Evolutionary conservation across 2,797 vertebrate species (phyloP).

Genomic region (Muscicapa striata): DNA sequence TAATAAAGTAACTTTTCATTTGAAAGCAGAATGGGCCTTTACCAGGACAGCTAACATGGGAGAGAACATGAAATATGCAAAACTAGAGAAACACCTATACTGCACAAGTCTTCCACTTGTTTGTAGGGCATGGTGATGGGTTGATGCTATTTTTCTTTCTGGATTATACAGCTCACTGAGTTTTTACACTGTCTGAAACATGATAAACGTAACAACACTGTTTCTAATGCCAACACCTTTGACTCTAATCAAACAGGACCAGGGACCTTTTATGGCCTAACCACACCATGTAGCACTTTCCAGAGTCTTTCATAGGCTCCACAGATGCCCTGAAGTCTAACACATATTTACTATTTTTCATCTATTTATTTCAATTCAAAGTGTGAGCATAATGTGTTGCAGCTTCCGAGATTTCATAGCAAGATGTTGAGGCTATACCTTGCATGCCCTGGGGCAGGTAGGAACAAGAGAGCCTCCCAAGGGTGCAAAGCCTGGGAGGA

Average conservation of each 20-base stretch:
- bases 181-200: conserved; percentile 1
- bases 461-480: background rate
- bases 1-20: background rate
- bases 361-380: conserved; percentile 41
- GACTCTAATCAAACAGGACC: background rate
- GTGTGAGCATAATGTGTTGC: background rate
- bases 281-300: background rate
- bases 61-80: background rate
- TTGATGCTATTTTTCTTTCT: background rate
- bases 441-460: background rate
- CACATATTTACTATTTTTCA: conserved; percentile 7
- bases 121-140: background rate
- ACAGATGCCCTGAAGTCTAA: background rate
- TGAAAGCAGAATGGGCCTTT: background rate
- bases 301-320: background rate
- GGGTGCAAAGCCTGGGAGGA: background rate
- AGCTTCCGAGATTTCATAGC: background rate
- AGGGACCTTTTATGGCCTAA: conserved; percentile 7
- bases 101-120: background rate
- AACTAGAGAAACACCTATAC: background rate
- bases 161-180: background rate
- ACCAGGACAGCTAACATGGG: background rate
- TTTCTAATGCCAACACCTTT: conserved; percentile 4
- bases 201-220: background rate
- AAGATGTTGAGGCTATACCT: background rate